phyloP scores from a whole-genome alignment of 2,888 invertebrate genomes.

The Eulithis testata region DNA sequence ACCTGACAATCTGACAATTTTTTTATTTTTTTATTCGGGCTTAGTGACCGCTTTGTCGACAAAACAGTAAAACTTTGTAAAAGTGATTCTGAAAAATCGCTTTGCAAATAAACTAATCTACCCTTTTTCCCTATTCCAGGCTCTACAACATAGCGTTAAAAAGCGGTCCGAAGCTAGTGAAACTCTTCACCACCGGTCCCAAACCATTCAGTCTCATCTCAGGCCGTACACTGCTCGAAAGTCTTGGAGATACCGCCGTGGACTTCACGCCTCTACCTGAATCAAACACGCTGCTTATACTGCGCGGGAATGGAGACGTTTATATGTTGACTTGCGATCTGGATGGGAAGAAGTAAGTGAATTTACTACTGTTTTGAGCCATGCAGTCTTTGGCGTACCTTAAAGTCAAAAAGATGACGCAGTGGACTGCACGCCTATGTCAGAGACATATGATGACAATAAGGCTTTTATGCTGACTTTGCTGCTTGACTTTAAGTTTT shows the following conservation, averaged over 20 bases:
- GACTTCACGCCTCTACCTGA: conserved; percentile 88
- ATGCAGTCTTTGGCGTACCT: too few relatives aligned
- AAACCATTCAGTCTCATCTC: conserved; percentile 73
- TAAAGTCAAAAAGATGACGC: too few relatives aligned
- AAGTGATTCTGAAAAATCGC: too few relatives aligned
- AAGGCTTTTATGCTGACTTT: too few relatives aligned
- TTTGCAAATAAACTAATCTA: not conserved
- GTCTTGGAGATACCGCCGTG: conserved; percentile 93
- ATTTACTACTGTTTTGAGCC: too few relatives aligned
- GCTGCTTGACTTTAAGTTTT: too few relatives aligned
- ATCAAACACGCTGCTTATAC: conserved; percentile 85
- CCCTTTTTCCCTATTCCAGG: conserved; percentile 56
- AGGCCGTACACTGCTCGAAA: conserved; percentile 76
- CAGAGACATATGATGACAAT: too few relatives aligned
- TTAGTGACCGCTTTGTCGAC: too few relatives aligned
- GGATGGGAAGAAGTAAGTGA: conserved; percentile 60
- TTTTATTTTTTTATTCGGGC: too few relatives aligned
- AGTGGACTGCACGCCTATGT: too few relatives aligned
- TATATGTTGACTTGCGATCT: conserved; percentile 80
- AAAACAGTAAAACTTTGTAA: too few relatives aligned
- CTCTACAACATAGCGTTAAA: conserved; percentile 78
- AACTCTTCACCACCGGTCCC: conserved; percentile 67
- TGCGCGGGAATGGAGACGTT: conserved; percentile 94
- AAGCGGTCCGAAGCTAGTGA: conserved; percentile 69
- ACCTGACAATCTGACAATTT: too few relatives aligned